Conservation (phyloP, 2,113 vertebrate species). For the Megaleporinus macrocephalus region DNA sequence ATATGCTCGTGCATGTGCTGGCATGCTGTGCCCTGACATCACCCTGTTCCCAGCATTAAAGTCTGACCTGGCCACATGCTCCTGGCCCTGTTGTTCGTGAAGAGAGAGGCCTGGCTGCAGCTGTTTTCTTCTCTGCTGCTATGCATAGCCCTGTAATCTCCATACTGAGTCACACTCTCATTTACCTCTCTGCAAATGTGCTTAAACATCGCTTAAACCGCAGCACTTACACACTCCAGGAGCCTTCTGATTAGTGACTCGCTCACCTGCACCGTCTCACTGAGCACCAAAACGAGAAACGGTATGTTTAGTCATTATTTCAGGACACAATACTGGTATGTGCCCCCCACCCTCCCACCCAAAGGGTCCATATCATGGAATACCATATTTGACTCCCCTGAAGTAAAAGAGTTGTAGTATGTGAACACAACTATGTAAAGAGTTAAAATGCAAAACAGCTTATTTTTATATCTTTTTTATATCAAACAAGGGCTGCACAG, state of each 20-base stretch:
- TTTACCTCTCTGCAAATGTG: conserved; percentile 43
- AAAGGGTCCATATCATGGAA: no score
- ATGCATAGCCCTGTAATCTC: conserved; percentile 74
- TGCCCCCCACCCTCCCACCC: no score
- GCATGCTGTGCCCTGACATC: conserved; percentile 70
- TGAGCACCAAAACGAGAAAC: neutral
- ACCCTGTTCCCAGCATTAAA: conserved; percentile 76
- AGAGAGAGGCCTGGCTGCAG: conserved; percentile 62
- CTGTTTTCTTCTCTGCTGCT: conserved; percentile 72
- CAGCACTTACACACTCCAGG: conserved; percentile 19
- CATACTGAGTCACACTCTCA: conserved; percentile 61
- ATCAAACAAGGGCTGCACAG: no score
- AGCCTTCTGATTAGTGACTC: conserved; percentile 20
- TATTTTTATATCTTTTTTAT: no score
- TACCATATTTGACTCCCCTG: no score
- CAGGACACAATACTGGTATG: neutral
- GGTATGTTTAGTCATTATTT: neutral
- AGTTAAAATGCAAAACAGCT: no score
- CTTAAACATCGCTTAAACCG: conserved; percentile 6
- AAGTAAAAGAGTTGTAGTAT: no score
- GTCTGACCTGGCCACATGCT: conserved; percentile 70
- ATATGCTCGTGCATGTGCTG: conserved; percentile 56
- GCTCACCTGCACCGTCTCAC: conserved; percentile 6
- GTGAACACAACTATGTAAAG: no score
- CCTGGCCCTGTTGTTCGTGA: conserved; percentile 60